These are phyloP conservation scores for Pyrrhosoma nymphula DNA, from an alignment of 2,888 invertebrate genomes.

Conservation along the genomic window DNA sequence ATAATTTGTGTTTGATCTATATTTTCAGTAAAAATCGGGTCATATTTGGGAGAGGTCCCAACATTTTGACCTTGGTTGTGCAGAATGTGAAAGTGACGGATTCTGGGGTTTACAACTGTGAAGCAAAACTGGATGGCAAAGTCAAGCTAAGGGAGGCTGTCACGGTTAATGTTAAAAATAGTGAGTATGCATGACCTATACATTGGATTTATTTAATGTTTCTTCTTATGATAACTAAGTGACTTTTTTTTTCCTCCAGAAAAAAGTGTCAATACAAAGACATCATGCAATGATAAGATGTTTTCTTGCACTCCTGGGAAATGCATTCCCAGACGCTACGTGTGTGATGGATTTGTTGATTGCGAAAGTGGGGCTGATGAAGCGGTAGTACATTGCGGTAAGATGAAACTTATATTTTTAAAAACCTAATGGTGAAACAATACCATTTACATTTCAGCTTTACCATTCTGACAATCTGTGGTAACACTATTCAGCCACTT, in stretches of 20 bases:
- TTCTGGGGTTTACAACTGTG: constrained; percentile 74
- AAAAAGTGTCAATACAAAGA: constrained; percentile 46
- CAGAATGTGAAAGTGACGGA: constrained; percentile 74
- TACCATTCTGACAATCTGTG: too few species aligned
- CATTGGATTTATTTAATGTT: constrained; percentile 45
- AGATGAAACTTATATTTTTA: constrained; percentile 66
- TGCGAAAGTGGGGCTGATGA: constrained; percentile 81
- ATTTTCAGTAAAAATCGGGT: constrained; percentile 71
- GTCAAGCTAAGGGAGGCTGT: constrained; percentile 68
- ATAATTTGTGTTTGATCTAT: not conserved
- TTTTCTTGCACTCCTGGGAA: constrained; percentile 75
- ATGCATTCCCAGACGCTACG: constrained; percentile 79
- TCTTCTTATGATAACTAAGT: not conserved
- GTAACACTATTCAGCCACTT: too few species aligned
- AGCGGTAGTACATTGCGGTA: constrained; percentile 77
- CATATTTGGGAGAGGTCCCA: constrained; percentile 71
- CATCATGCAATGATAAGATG: constrained; percentile 74
- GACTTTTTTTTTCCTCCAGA: not conserved
- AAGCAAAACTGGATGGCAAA: constrained; percentile 70
- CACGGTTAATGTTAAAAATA: constrained; percentile 73
- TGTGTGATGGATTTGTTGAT: constrained; percentile 80
- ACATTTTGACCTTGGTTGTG: constrained; percentile 70
- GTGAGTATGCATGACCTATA: constrained; percentile 71
- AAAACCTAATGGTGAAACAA: constrained; percentile 17
- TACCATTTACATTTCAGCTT: not conserved